These are phyloP conservation scores for Samia ricini DNA, from an alignment of 1,140 invertebrate genomes.

Conservation along the genomic window DNA sequence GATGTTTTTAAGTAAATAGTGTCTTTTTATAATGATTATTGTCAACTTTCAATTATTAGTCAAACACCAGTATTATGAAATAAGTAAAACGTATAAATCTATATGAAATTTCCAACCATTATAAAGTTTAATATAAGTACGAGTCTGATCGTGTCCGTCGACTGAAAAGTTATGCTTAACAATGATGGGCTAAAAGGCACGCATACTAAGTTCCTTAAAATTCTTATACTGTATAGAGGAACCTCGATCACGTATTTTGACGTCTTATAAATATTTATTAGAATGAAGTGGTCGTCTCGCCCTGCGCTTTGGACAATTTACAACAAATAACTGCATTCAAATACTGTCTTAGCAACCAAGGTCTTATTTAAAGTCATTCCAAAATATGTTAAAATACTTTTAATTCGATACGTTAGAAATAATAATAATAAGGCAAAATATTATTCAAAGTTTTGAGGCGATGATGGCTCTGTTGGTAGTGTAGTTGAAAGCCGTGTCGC, in stretches of 20 bases:
- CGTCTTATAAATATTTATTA: not conserved
- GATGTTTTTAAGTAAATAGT: too few species aligned
- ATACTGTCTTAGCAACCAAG: too few species aligned
- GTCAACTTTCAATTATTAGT: too few species aligned
- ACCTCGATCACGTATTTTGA: not conserved
- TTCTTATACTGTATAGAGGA: not conserved
- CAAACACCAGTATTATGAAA: not conserved
- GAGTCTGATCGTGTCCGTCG: not conserved
- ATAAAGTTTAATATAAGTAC: not conserved
- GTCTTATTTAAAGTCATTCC: too few species aligned
- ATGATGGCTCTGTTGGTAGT: too few species aligned
- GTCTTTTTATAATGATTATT: too few species aligned
- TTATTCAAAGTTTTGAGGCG: too few species aligned
- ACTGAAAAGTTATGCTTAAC: not conserved
- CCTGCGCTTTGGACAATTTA: not conserved
- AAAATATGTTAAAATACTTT: too few species aligned
- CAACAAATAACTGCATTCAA: too few species aligned
- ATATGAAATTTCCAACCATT: not conserved
- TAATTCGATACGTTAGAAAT: too few species aligned
- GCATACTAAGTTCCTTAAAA: not conserved
- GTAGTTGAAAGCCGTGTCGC: too few species aligned
- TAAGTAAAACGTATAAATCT: not conserved
- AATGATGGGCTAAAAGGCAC: not conserved
- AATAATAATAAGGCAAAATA: too few species aligned
- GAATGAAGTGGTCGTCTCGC: not conserved